phyloP scores from a whole-genome alignment of 1,140 invertebrate genomes.

The Tigriopus japonicus region DNA sequence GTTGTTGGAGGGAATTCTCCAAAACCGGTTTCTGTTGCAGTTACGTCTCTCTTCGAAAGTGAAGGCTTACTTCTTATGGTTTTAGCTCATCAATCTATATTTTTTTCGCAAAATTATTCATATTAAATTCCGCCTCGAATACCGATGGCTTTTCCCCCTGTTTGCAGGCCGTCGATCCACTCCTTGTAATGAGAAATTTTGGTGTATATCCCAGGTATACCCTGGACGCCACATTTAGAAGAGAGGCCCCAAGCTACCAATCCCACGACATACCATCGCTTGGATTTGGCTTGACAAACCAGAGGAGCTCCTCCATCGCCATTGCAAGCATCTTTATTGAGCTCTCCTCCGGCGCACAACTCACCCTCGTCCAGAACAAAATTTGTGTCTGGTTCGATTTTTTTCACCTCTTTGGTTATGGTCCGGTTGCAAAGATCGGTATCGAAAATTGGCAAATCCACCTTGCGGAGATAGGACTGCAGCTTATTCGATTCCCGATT shows the following conservation, averaged over 20 bases:
- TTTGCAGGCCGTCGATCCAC: constrained; percentile 25
- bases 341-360: constrained; percentile 36
- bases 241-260: constrained; percentile 49
- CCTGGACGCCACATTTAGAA: constrained; percentile 37
- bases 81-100: too few relatives aligned
- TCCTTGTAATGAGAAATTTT: constrained; percentile 37
- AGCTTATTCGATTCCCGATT: neutral
- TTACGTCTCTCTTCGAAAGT: too few relatives aligned
- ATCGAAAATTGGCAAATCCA: constrained; percentile 7
- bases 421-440: neutral
- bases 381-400: neutral
- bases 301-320: constrained; percentile 47
- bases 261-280: constrained; percentile 34
- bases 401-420: neutral
- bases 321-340: constrained; percentile 40
- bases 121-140: too few relatives aligned
- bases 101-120: too few relatives aligned
- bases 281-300: constrained; percentile 24
- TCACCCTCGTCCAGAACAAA: neutral
- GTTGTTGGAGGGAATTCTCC: too few relatives aligned
- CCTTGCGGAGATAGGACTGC: neutral
- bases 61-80: too few relatives aligned
- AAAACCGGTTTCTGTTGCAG: too few relatives aligned
- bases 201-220: constrained; percentile 47
- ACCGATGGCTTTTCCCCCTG: too few relatives aligned